These are phyloP conservation scores for silkworm (Bombyx mori) DNA, from an alignment of 1,140 invertebrate genomes.

Conservation along the genomic window DNA sequence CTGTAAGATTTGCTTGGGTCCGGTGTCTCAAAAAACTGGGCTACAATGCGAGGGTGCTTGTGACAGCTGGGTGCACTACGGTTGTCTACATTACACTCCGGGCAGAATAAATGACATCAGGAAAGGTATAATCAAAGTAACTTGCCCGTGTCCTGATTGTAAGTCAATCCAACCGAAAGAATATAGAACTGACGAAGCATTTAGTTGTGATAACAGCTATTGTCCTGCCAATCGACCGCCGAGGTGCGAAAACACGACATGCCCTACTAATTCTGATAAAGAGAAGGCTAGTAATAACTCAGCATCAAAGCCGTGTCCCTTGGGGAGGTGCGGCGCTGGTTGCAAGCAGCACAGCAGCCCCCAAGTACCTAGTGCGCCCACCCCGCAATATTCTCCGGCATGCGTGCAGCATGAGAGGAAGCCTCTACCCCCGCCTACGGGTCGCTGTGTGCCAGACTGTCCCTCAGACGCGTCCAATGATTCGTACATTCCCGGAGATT, in stretches of 20 bases:
- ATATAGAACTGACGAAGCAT: conserved; percentile 28
- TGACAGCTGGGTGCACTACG: conserved; percentile 48
- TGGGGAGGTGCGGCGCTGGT: conserved; percentile 28
- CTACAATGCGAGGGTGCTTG: conserved; percentile 54
- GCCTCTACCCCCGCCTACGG: not conserved
- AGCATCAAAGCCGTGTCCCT: conserved; percentile 14
- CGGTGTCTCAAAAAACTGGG: conserved; percentile 37
- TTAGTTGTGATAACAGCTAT: conserved; percentile 32
- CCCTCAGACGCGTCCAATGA: conserved; percentile 1
- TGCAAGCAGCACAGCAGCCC: conserved; percentile 30
- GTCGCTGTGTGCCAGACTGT: conserved; percentile 19
- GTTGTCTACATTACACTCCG: conserved; percentile 44
- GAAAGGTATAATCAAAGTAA: conserved; percentile 32
- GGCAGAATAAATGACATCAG: conserved; percentile 47
- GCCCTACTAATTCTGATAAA: conserved; percentile 22
- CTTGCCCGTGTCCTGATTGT: conserved; percentile 48
- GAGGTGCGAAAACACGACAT: conserved; percentile 25
- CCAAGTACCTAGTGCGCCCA: conserved; percentile 9
- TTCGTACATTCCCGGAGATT: conserved; percentile 24
- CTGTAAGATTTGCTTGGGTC: conserved; percentile 46
- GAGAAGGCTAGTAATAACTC: not conserved
- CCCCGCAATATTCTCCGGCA: conserved; percentile 4
- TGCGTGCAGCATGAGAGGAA: not conserved
- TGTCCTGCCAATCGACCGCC: conserved; percentile 42
- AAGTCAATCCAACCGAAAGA: conserved; percentile 19